Evolutionary conservation across 2,888 invertebrate genomes (phyloP), one percentile per base, ranked within the genome.

Genomic region (Horisme vitalbata): DNA sequence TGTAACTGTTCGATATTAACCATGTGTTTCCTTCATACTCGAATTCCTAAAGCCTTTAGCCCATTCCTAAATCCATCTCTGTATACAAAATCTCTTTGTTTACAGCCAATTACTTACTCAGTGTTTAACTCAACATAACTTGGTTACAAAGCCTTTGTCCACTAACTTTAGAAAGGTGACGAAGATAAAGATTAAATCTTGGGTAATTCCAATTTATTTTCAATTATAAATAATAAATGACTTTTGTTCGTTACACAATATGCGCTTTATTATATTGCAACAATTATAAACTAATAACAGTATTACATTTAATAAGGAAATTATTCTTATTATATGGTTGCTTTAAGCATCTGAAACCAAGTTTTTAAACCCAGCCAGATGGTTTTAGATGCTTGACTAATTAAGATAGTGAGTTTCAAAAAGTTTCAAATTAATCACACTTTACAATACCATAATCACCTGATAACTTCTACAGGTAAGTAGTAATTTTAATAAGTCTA

Each of bases 281-380:
- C 64, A 65, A 57, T 49, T 46, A 52, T 57, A 52, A 58, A 60
- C 58, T 63, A 64, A 59, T 57, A 18, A 51, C 56, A 63, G 63
- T 57, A 64, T 63, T 61, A 32, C 65, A 58, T 61, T 47, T 48
- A 35, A 5, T 20, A 7, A 12, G 7, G 14, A 41, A 41, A 1
- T 13, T 21, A 9, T 24, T 31, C 13, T 31, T n/a, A n/a, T 5
- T 12, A 7, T 18, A 24, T 10, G 47, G 55, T 65, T 55, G 43
- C n/a, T n/a, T n/a, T n/a, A 18, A 52, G 49, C 66, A 68, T 61
- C 68, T 41, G 45, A 65, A 71, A 66, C 58, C 52, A 48, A 55
- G 52, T 35, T 54, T 34, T n/a, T 48, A 50, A 27, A 59, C 71
- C 71, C 72, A 72, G 72, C 72, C 72, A 66, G 53, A 18, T 28